Evolutionary conservation across 2,888 invertebrate species (phyloP), one percentile per base, ranked within the genome.

Genomic region (Lepidochitona cinerea): DNA sequence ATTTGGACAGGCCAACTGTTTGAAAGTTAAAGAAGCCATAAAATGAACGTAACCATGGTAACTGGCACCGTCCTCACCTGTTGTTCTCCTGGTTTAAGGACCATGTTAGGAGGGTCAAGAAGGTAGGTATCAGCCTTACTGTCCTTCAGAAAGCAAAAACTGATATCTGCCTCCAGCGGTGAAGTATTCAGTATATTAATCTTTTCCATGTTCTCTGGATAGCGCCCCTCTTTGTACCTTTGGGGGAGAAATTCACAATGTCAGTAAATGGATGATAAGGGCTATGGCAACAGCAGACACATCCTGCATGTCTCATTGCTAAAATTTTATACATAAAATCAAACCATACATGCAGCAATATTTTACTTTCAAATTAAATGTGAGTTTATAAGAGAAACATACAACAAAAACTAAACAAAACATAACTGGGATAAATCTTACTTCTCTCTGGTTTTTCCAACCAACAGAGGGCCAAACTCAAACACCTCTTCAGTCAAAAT

Each of bases 391-490:
- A n/a, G n/a, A n/a, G n/a, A n/a, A n/a, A n/a, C n/a, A n/a, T n/a
- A n/a, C n/a, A n/a, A n/a, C n/a, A n/a, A n/a, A n/a, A n/a, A n/a
- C n/a, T n/a, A n/a, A n/a, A n/a, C n/a, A n/a, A n/a, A n/a, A n/a
- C n/a, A n/a, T n/a, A n/a, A n/a, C n/a, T n/a, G n/a, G n/a, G n/a
- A n/a, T n/a, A 2, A 49, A 26, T 29, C 75, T 81, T 81, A 90
- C 89, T 84, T 88, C 66, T 91, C 90, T 79, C 89, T 83, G 33
- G 87, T 85, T 77, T 90, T 89, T 71, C 90, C 90, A 54, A 89
- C 88, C n/a, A 91, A 82, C 23, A 91, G 81, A 3, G 91, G 91
- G 18, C 91, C 91, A 87, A 91, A 91, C 75, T 91, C 90, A 82
- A 88, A 91, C 1, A 81, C 84, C 71, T 90, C 90, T 14, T 85